These are phyloP conservation scores for Indicator maculatus DNA, from an alignment of 2,113 vertebrate genomes.

Conservation along the genomic window DNA sequence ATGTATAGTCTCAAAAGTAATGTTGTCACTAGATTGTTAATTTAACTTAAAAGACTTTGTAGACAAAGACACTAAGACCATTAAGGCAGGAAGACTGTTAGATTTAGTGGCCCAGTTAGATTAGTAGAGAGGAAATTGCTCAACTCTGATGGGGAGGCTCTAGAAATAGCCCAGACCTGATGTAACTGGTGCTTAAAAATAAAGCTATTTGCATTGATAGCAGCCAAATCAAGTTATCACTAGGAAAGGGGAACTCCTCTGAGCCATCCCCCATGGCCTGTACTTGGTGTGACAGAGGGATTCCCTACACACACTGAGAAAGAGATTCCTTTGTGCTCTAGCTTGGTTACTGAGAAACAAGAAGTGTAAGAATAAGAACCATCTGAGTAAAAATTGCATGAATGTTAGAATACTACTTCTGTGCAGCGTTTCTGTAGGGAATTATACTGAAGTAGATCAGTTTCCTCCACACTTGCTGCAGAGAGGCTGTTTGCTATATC, in stretches of 20 bases:
- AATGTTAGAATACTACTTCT: background rate
- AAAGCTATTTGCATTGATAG: background rate
- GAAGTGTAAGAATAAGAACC: background rate
- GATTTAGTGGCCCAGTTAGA: conserved; percentile 34
- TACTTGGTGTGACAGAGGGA: background rate
- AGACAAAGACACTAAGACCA: background rate
- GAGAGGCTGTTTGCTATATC: background rate
- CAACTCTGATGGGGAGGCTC: conserved; percentile 1
- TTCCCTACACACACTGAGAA: background rate
- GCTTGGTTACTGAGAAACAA: background rate
- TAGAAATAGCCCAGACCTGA: conserved; percentile 46
- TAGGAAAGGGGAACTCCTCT: background rate
- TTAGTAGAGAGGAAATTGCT: conserved; percentile 38
- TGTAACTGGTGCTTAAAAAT: conserved; percentile 44
- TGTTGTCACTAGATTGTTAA: background rate
- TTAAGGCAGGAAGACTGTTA: conserved; percentile 28
- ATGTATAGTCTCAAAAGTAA: background rate
- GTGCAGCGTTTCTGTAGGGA: background rate
- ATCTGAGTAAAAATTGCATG: background rate
- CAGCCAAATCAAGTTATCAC: background rate
- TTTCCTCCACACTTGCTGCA: background rate
- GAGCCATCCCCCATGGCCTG: background rate
- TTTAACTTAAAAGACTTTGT: background rate
- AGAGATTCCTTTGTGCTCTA: background rate
- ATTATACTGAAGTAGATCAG: background rate